Base-by-base conservation (phyloP, 2,888 invertebrate species). In the Leptopilina drosophilae region DNA sequence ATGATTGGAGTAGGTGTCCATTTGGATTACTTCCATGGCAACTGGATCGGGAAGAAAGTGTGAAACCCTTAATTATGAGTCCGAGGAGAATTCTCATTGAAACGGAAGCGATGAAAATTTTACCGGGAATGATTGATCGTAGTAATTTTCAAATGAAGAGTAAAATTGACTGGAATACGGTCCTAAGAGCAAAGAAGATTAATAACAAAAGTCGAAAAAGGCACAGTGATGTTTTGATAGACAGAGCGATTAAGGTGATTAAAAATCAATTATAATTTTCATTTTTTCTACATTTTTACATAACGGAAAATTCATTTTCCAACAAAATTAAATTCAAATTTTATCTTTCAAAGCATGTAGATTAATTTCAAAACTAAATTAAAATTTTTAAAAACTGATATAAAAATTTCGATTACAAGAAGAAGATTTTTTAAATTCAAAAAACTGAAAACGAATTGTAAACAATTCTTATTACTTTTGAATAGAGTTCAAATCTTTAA, bases 21-120 rank as follows among this genome's bases (percentile, higher is more conserved):
- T 92, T 94, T 85, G 94, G 94, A 26, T 84, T 92, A 80, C 82
- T 94, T 42, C 94, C 94, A 11, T 93, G 93, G 93, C 92, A 93
- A 82, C 79, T 86, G 1, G 86, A 88, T 81, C 81, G 85, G 4
- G 65, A 85, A 82, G 85, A 89, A 15, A 78, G 82, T 42, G 76
- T 87, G 14, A 79, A 84, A 53, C 83, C 87, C 8, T 49, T 84
- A 0, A 42, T 79, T 11, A 56, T 77, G 7, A 75, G 77, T 5
- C 40, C 83, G 14, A 64, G 76, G 9, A 78, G 80, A 1, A 56
- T 83, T 15, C 77, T 77, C 14, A 77, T 82, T n/a, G 79, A 83
- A 2, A 62, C 78, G 5, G 81, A 84, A 2, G 84, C 82, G n/a
- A 84, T 83, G 4, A 79, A 84, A 20, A 87, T 88, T 78, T 64